Conservation (phyloP, 1,140 invertebrate genomes). For the Aphelenchoides avenae region DNA sequence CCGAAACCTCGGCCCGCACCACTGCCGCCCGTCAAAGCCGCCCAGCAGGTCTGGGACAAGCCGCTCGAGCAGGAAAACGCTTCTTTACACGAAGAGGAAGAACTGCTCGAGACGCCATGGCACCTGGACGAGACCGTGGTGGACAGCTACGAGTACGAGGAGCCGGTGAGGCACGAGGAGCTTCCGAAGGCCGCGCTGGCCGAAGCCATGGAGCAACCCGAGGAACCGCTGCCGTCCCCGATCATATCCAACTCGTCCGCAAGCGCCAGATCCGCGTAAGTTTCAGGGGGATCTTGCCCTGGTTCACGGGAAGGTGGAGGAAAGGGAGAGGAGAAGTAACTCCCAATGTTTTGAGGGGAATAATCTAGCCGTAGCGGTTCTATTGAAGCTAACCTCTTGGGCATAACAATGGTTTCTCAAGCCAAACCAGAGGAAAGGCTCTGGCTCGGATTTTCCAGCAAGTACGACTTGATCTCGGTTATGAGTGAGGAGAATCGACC, state of each 20-base stretch:
- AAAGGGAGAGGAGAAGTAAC: too few species aligned
- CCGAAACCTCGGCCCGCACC: background rate
- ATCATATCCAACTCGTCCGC: constrained; percentile 40
- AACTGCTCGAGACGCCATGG: too few species aligned
- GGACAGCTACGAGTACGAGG: constrained; percentile 7
- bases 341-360: too few species aligned
- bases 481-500: too few species aligned
- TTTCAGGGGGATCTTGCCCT: background rate
- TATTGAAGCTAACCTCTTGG: too few species aligned
- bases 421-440: too few species aligned
- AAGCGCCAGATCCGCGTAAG: constrained; percentile 36
- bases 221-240: constrained; percentile 14
- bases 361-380: too few species aligned
- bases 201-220: constrained; percentile 11
- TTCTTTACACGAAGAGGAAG: background rate
- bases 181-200: constrained; percentile 14
- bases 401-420: too few species aligned
- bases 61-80: background rate
- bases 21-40: constrained; percentile 3
- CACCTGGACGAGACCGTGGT: background rate
- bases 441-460: too few species aligned
- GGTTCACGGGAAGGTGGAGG: too few species aligned
- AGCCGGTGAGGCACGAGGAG: constrained; percentile 1
- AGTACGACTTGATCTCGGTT: too few species aligned
- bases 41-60: constrained; percentile 3